These are phyloP conservation scores for Hartigia nigra DNA, from an alignment of 2,888 invertebrate species.

Conservation along the genomic window DNA sequence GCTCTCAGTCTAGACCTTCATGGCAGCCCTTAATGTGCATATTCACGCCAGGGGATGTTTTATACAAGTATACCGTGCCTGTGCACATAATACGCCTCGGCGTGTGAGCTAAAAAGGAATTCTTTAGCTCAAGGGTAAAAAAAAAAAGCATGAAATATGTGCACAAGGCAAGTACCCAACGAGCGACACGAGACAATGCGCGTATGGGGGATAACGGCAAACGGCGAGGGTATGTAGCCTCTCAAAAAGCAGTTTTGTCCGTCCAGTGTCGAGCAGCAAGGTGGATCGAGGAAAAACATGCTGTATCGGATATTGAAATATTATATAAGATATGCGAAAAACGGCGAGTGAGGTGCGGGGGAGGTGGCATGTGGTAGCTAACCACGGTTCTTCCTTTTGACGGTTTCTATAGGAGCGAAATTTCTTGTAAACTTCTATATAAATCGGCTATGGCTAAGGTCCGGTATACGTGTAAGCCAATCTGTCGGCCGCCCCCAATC, in stretches of 20 bases:
- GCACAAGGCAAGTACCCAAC: not conserved
- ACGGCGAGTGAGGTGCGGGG: too few species aligned
- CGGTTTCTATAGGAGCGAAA: not conserved
- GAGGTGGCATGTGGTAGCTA: not conserved
- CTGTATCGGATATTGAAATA: not conserved
- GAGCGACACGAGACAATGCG: conserved; percentile 1
- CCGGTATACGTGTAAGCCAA: not conserved
- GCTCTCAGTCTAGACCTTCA: not conserved
- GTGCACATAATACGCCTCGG: not conserved
- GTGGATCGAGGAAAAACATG: not conserved
- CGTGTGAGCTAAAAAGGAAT: not conserved
- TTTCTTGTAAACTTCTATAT: not conserved
- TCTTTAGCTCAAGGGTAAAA: not conserved
- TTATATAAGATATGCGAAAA: not conserved
- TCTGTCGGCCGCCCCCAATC: not conserved
- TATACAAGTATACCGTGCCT: not conserved
- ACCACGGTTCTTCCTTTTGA: not conserved
- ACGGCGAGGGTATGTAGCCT: not conserved
- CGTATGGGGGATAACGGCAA: not conserved
- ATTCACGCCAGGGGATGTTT: not conserved
- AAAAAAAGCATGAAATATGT: conserved; percentile 4
- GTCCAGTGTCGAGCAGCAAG: not conserved
- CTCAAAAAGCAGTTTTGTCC: conserved; percentile 1
- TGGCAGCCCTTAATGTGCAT: not conserved
- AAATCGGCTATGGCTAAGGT: not conserved